phyloP scores from a whole-genome alignment of 2,797 vertebrate genomes.

The Avahi laniger region DNA sequence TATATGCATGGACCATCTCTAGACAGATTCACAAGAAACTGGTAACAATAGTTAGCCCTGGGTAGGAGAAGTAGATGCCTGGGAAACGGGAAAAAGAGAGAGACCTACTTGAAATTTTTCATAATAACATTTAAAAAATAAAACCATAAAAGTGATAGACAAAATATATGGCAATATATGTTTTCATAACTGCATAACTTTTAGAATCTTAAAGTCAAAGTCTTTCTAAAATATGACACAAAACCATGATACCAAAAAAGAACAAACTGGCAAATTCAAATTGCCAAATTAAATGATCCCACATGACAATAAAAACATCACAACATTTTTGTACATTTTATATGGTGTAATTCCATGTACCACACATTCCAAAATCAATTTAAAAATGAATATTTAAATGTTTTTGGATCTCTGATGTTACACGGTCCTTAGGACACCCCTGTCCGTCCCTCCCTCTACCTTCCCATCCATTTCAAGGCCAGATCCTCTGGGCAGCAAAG shows the following conservation, averaged over 20 bases:
- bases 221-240: background rate
- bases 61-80: background rate
- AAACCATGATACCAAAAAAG: background rate
- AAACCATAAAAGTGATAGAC: background rate
- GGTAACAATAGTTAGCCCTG: background rate
- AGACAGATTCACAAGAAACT: background rate
- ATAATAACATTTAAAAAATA: background rate
- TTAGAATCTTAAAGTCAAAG: constrained; percentile 13
- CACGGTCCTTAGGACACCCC: background rate
- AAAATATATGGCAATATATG: background rate
- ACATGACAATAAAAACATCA: background rate
- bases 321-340: background rate
- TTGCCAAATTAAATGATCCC: background rate
- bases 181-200: background rate
- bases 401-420: background rate
- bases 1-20: background rate
- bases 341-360: background rate
- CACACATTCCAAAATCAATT: background rate
- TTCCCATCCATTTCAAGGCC: background rate
- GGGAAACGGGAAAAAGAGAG: background rate
- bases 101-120: background rate
- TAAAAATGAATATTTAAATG: background rate
- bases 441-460: background rate
- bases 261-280: constrained; percentile 9
- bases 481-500: background rate